Evolutionary conservation across 2,888 invertebrate species (phyloP), one percentile per base, ranked within the genome.

Genomic region (Coleophora flavipennella): DNA sequence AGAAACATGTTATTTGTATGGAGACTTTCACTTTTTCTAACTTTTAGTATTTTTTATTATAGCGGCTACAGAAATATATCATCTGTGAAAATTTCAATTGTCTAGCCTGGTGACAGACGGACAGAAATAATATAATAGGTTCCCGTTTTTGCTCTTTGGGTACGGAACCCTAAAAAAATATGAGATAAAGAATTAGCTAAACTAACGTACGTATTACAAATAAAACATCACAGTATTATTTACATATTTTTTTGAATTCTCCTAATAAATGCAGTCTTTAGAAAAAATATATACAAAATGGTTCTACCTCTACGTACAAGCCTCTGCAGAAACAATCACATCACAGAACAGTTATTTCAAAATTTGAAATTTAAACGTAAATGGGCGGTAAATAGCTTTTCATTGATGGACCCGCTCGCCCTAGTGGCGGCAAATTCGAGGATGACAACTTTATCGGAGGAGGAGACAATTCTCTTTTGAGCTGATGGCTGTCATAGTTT

Each of bases 381-480:
- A 72, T 60, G 20, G 84, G 81, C 31, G 84, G 84, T 39, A 78
- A 50, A 51, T 83, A 83, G 42, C 69, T 72, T 50, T 78, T 84
- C 62, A 71, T 62, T 1, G 83, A 69, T 10, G 84, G 84, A 3
- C 84, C 84, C 6, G 83, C 83, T 41, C 84, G 61, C 3, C 84
- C 84, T 45, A 84, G 53, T 1, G 80, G 83, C 3, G 81, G 84
- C 37, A 79, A 55, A 44, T 63, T 67, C 9, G 65, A 55, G 6
- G 60, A 47, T 40, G 20, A 20, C 20, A 52, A 55, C 60, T 68
- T 74, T 10, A 67, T 47, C n/a, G 72, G 62, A 27, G 66, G 63
- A 36, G 70, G 68, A 33, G 60, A 62, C 36, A 65, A 45, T 44
- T 71, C 68, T 48, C 66, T 63, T 43, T 51, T 55, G 28, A 64